Evolutionary conservation across 2,113 vertebrate species (phyloP), one percentile per base, ranked within the genome.

Genomic region (Amphiprion percula): DNA sequence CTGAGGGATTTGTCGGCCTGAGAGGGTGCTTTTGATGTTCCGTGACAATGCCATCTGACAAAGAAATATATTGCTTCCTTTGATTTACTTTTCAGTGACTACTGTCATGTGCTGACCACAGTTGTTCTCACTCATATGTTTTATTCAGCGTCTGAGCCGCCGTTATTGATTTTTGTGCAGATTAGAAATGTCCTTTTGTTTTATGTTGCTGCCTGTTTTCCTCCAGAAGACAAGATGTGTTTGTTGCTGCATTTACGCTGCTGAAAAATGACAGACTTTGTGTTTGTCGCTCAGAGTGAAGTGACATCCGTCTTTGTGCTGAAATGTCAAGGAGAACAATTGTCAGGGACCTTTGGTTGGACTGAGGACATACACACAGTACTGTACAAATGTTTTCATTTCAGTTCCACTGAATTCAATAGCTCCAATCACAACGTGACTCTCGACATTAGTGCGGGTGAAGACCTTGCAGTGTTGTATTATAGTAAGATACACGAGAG

Each of bases 261-360:
- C 53, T 33, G 30, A 69, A 75, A 67, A 64, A 19, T 78, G 85
- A 66, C 41, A 23, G 1, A 50, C 21, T 33, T 39, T 52, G 81
- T 66, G 64, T 76, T 68, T 55, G 4, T 19, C 5, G 41, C 47
- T 75, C 33, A 10, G 63, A 75, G 59, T 24, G 46, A 67, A 84
- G 49, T 75, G 83, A 88, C 83, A 84, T 56, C 15, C 59, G 44
- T 59, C 68, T 83, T 88, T 90, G 87, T 89, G 15, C 41, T 56
- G 30, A 79, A 71, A 79, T 87, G 84, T 80, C 80, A 76, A 4
- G 15, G 78, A 59, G 49, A 65, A 68, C 49, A 68, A 75, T 68
- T 68, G 71, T 69, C 44, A 46, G 12, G 30, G 30, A 30, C 58
- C 58, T 66, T 21, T 33, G 65, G 59, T 49, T 73, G 5, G 54